Conservation (phyloP, 2,797 vertebrate species). For the Gymnothorax javanicus region DNA sequence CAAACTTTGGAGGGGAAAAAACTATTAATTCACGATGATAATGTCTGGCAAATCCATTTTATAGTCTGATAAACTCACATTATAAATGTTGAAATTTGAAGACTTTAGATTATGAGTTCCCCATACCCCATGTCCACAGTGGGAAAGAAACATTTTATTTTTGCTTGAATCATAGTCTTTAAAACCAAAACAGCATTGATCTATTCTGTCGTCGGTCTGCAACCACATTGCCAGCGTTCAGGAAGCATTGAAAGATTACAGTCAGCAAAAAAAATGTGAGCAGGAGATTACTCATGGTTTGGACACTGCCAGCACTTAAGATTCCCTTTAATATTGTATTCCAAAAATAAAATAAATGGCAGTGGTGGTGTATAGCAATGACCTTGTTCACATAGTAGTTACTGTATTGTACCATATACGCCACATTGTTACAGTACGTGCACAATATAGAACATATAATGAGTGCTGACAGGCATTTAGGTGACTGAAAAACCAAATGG, state of each 20-base stretch:
- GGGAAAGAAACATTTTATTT: not conserved
- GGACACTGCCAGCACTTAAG: conserved; percentile 9
- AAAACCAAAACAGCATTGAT: conserved; percentile 21
- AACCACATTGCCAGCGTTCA: not conserved
- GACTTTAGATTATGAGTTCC: not conserved
- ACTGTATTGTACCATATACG: not conserved
- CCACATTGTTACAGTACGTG: not conserved
- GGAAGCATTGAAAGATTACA: conserved; percentile 15
- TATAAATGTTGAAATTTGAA: not conserved
- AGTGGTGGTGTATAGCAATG: not conserved
- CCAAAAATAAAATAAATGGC: conserved; percentile 2
- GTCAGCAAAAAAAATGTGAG: conserved; percentile 22
- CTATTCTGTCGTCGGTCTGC: not conserved
- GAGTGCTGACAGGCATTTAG: not conserved
- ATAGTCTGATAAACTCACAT: not conserved
- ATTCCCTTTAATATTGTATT: conserved; percentile 12
- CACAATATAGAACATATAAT: not conserved
- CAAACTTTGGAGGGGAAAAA: not conserved
- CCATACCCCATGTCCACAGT: not conserved
- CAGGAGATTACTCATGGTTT: conserved; percentile 19
- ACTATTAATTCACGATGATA: not conserved
- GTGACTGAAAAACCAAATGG: not conserved
- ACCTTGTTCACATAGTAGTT: not conserved
- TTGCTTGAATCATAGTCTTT: not conserved
- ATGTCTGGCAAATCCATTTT: not conserved